Evolutionary conservation across 2,888 invertebrate species (phyloP).

Genomic region (Entomobrya multifasciata): DNA sequence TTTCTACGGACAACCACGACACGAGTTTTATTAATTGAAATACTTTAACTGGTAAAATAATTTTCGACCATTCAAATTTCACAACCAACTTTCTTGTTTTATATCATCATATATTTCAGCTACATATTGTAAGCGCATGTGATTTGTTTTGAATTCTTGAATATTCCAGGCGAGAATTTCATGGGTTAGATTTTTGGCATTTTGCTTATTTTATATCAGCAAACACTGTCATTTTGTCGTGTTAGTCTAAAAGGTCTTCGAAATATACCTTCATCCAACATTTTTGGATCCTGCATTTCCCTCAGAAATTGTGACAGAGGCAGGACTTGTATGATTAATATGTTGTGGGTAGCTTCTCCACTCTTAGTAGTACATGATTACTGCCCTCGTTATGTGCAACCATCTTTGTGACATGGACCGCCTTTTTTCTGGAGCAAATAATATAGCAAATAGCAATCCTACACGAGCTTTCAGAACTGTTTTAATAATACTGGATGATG

Average conservation of each 20-base stretch:
- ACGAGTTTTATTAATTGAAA: background rate
- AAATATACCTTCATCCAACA: background rate
- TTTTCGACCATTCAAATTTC: background rate
- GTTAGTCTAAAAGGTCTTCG: conserved; percentile 2
- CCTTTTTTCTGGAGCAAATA: background rate
- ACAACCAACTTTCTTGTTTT: conserved; percentile 32
- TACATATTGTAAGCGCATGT: background rate
- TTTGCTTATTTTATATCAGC: no score
- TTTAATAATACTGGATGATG: background rate
- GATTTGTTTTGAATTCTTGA: conserved; percentile 22
- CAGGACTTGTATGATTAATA: background rate
- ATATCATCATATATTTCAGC: background rate
- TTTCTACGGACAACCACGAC: conserved; percentile 4
- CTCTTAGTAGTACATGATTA: background rate
- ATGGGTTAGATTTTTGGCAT: background rate
- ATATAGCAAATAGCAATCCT: background rate
- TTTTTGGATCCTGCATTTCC: background rate
- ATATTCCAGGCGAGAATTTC: conserved; percentile 29
- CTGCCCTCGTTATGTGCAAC: background rate
- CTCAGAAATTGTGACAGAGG: background rate
- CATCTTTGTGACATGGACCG: background rate
- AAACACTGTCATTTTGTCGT: no score
- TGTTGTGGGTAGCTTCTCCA: background rate
- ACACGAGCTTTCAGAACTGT: background rate
- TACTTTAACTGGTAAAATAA: background rate